These are phyloP conservation scores for Thamnophis sirtalis DNA, from an alignment of 2,113 vertebrate genomes.

Conservation along the genomic window DNA sequence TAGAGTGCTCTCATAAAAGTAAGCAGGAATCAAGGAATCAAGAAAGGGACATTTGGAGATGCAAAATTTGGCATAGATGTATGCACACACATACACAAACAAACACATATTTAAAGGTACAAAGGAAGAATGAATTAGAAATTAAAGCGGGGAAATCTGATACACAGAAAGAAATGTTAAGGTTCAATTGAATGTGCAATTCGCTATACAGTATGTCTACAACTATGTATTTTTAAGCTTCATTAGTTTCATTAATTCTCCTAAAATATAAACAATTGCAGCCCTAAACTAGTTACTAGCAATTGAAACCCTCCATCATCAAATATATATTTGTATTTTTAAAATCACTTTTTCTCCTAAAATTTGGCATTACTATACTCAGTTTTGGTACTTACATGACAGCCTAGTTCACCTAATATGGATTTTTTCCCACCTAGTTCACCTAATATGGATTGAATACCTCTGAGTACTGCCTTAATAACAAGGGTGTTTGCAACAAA, in stretches of 20 bases:
- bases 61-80: background rate
- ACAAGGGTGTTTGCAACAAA: background rate
- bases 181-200: background rate
- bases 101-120: background rate
- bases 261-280: background rate
- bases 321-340: too few relatives aligned
- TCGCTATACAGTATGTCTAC: background rate
- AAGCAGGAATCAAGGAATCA: background rate
- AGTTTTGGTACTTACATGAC: background rate
- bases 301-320: background rate
- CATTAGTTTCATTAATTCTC: background rate
- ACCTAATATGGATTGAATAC: background rate
- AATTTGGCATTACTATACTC: background rate
- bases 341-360: background rate
- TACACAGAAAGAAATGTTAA: background rate
- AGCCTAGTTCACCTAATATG: background rate
- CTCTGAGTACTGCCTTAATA: background rate
- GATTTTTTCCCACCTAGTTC: background rate
- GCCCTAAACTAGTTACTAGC: background rate
- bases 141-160: background rate
- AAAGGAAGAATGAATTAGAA: background rate
- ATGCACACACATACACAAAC: background rate
- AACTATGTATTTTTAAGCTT: background rate
- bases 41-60: background rate
- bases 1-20: background rate